A percentile compares a stretch with the other conserved stretches of the same genome.
Conservation (phyloP, 2,797 vertebrate genomes). For the Tapera naevia region DNA sequence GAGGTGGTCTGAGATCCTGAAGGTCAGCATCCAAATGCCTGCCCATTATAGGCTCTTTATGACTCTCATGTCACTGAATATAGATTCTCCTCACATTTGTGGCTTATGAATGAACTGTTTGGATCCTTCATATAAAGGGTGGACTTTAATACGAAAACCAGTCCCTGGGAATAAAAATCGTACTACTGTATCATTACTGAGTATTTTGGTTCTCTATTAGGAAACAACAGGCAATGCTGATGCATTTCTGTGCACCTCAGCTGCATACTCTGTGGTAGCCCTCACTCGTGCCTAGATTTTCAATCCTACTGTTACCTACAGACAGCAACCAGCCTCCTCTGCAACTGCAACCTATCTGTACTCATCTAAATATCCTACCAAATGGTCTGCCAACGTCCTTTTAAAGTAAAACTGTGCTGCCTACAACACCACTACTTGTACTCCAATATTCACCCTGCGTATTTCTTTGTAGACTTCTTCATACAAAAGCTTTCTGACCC, state of each 20-base stretch:
- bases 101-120: not conserved
- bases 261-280: not conserved
- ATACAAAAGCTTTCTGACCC: not conserved
- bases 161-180: not conserved
- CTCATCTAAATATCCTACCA: not conserved
- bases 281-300: not conserved
- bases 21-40: not conserved
- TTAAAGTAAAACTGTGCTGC: not conserved
- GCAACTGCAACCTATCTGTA: not conserved
- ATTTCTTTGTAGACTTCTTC: not conserved
- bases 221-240: not conserved
- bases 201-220: not conserved
- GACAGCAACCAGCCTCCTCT: not conserved
- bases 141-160: not conserved
- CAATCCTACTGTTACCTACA: not conserved
- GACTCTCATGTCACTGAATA: not conserved
- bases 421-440: not conserved
- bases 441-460: not conserved
- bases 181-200: not conserved
- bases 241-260: not conserved
- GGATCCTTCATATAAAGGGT: not conserved
- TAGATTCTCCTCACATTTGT: not conserved
- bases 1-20: not conserved
- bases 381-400: not conserved
- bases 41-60: not conserved